phyloP scores from a whole-genome alignment of 2,888 invertebrate species.

The Sphaerophoria taeniata region DNA sequence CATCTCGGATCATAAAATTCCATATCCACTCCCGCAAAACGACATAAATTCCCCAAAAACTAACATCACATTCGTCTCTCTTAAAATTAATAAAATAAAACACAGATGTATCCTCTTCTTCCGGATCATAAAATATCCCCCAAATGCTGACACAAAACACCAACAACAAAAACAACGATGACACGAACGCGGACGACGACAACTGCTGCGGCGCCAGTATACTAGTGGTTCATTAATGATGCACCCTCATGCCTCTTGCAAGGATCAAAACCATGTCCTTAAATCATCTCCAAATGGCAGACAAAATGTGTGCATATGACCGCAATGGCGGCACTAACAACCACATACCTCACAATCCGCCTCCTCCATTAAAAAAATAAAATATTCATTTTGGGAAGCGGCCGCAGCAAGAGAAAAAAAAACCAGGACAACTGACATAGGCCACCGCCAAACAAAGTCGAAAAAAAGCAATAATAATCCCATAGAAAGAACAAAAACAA shows the following conservation, averaged over 20 bases:
- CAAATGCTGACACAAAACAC: slow-evolving; percentile 24
- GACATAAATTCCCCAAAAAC: neutral
- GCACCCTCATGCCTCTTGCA: slow-evolving; percentile 6
- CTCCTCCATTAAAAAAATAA: slow-evolving; percentile 16
- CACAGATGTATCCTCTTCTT: slow-evolving; percentile 30
- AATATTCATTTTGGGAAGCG: slow-evolving; percentile 32
- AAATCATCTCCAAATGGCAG: slow-evolving; percentile 62
- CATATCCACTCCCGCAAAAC: neutral
- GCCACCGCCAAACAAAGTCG: neutral
- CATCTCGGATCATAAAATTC: too few species aligned
- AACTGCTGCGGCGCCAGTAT: neutral
- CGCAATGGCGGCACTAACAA: slow-evolving; percentile 51
- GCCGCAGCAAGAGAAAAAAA: slow-evolving; percentile 2
- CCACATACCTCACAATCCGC: neutral
- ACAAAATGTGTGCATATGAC: slow-evolving; percentile 67
- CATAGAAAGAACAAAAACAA: neutral
- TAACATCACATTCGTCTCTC: neutral
- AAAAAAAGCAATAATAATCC: slow-evolving; percentile 46
- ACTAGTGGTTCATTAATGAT: slow-evolving; percentile 43
- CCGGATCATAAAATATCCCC: slow-evolving; percentile 31
- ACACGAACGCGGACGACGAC: too few species aligned
- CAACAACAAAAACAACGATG: too few species aligned
- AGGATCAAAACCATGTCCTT: slow-evolving; percentile 51
- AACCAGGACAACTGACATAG: neutral
- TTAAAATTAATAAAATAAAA: slow-evolving; percentile 43